Conservation (phyloP, 2,113 vertebrate genomes). For the Excalfactoria chinensis region DNA sequence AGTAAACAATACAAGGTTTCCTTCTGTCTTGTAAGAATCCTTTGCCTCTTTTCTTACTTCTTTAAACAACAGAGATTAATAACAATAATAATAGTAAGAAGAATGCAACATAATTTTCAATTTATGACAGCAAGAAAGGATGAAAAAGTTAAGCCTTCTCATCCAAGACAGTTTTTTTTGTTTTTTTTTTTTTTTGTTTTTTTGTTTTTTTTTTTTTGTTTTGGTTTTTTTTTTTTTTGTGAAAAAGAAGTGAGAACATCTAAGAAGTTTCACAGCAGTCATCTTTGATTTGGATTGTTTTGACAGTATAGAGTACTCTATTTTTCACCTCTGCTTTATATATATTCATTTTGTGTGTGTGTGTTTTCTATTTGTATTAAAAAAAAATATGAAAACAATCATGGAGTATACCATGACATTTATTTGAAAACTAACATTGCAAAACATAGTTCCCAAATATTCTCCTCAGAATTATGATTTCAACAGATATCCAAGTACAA, state of each 20-base stretch:
- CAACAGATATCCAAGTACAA: background rate
- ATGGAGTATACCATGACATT: rapidly evolving
- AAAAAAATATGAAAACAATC: background rate
- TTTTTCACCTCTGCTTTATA: background rate
- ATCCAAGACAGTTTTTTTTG: background rate
- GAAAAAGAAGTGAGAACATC: background rate
- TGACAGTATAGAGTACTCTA: background rate
- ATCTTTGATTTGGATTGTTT: background rate
- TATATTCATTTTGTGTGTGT: background rate
- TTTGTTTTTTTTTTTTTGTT: too few relatives aligned
- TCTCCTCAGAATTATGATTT: background rate
- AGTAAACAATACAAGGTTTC: background rate
- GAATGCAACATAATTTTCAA: background rate
- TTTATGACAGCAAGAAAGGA: background rate
- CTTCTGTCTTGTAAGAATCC: background rate
- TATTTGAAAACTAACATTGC: background rate
- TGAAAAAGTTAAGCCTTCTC: background rate
- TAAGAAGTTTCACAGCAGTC: background rate
- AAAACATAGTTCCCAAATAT: background rate
- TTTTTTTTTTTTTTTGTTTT: too few relatives aligned
- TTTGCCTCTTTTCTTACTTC: background rate
- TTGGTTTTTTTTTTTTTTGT: too few relatives aligned
- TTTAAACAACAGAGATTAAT: background rate
- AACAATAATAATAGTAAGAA: background rate
- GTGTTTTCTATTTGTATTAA: background rate